Base-by-base conservation (phyloP, 2,113 vertebrate genomes). In the Eleginops maclovinus region DNA sequence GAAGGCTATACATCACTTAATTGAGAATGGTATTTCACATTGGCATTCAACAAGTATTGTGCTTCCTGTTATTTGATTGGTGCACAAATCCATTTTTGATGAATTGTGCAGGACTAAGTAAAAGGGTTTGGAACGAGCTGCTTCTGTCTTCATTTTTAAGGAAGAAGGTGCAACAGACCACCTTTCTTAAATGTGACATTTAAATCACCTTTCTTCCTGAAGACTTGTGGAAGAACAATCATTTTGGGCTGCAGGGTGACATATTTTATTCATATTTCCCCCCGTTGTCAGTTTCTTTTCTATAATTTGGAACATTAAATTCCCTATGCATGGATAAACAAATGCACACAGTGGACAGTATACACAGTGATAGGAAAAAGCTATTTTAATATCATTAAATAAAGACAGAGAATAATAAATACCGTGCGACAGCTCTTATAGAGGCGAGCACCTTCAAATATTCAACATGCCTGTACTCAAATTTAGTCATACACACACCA, bases 371-470 rank as follows among this genome's bases (percentile, higher is more conserved):
- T 64, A 36, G 31, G 16, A 64, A 72, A n/a, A 75, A 71, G 12
- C 51, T 9, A 24, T 65, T 72, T 61, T 56, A 83, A 19, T 87
- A 72, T 66, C 9, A 19, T 63, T 79, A 66, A 36, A 75, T 80
- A 66, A 61, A 72, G 47, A 49, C 31, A 71, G 9, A 10, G 36
- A 0, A 64, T n/a, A n/a, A n/a, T n/a, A 65, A 83, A 81, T 0
- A 5, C 49, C 46, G 41, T 82, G 7, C 31, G 75, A 78, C 26
- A 70, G 44, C 79, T 58, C 49, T 28, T 43, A 28, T 51, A 81
- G 54, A 73, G 59, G 7, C 31, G 31, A 74, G 1, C 12, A 59
- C 16, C 46, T 60, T 64, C 70, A 73, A 81, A 88, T 89, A 84
- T 79, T 80, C 71, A 69, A 28, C 43, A 63, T 59, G 21, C 19